Evolutionary conservation across 2,888 invertebrate genomes (phyloP).

Genomic region (Choreutis nemorana): DNA sequence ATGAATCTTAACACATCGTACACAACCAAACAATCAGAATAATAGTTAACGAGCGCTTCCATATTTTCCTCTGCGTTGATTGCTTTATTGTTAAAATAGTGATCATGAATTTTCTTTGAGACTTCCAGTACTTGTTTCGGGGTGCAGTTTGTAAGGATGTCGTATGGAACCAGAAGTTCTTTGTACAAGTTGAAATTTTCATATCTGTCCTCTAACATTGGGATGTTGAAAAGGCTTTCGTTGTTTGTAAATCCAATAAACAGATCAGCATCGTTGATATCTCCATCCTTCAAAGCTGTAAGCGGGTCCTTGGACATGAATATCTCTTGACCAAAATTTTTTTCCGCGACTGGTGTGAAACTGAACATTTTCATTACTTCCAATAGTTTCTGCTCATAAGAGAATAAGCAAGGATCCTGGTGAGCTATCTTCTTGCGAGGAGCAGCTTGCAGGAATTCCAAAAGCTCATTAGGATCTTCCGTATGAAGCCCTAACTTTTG

Average conservation of each 20-base stretch:
- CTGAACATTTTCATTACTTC: conserved; percentile 22
- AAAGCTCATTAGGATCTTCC: conserved; percentile 20
- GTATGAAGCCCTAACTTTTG: conserved; percentile 26
- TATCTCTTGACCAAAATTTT: conserved; percentile 25
- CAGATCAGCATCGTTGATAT: conserved; percentile 63
- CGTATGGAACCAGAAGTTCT: conserved; percentile 26
- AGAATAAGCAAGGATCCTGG: conserved; percentile 18
- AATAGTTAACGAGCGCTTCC: conserved; percentile 20
- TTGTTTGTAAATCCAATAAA: conserved; percentile 74
- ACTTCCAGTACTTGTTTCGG: conserved; percentile 18
- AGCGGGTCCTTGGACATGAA: conserved; percentile 24
- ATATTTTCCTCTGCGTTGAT: conserved; percentile 15
- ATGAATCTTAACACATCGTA: conserved; percentile 19
- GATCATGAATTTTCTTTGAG: conserved; percentile 21
- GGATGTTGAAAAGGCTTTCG: conserved; percentile 53
- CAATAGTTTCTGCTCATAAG: conserved; percentile 19
- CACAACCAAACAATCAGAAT: conserved; percentile 15
- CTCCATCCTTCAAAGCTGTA: conserved; percentile 34
- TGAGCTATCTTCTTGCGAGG: conserved; percentile 22
- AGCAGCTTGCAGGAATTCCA: conserved; percentile 26
- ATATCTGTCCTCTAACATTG: conserved; percentile 10
- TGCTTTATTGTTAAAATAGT: conserved; percentile 24
- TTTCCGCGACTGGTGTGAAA: conserved; percentile 34
- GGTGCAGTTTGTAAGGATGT: conserved; percentile 18
- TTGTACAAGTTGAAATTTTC: conserved; percentile 18